Percentiles rank a stretch among this genome's conserved stretches.
Conservation (phyloP, 1,140 invertebrate species). For the Mya arenaria region DNA sequence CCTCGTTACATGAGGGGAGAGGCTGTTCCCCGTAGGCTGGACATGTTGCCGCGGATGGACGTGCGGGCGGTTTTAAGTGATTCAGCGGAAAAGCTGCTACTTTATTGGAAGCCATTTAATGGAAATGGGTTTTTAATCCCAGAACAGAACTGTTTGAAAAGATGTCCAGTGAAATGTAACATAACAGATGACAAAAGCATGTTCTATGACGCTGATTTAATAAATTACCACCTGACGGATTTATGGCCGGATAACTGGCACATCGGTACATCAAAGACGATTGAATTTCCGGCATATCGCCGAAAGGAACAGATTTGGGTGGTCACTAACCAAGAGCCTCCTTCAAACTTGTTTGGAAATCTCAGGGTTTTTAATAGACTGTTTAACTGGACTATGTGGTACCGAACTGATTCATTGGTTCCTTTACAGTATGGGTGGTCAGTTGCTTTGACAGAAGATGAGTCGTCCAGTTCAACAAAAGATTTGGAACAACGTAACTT, state of each 20-base stretch:
- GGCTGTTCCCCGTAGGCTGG: no score
- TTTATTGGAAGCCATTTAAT: no score
- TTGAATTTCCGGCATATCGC: constrained; percentile 57
- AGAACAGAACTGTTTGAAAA: no score
- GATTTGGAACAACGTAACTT: constrained; percentile 14
- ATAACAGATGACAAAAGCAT: no score
- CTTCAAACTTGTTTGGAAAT: constrained; percentile 60
- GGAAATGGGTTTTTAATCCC: no score
- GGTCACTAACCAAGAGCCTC: constrained; percentile 67
- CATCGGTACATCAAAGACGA: constrained; percentile 24
- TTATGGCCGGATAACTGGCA: constrained; percentile 42
- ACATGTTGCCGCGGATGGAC: no score
- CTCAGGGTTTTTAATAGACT: constrained; percentile 47
- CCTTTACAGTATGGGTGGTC: constrained; percentile 62
- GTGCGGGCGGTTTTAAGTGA: no score
- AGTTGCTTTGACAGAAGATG: constrained; percentile 8
- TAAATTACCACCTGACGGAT: constrained; percentile 71
- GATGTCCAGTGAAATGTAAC: no score
- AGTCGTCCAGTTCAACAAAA: background rate
- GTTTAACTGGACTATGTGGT: constrained; percentile 75
- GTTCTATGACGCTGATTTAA: constrained; percentile 72
- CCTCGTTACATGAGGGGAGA: no score
- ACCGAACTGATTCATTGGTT: constrained; percentile 68
- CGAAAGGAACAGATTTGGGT: constrained; percentile 69
- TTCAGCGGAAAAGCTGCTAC: no score